Conservation (phyloP, 2,113 vertebrate species). For the Saguinus midas region DNA sequence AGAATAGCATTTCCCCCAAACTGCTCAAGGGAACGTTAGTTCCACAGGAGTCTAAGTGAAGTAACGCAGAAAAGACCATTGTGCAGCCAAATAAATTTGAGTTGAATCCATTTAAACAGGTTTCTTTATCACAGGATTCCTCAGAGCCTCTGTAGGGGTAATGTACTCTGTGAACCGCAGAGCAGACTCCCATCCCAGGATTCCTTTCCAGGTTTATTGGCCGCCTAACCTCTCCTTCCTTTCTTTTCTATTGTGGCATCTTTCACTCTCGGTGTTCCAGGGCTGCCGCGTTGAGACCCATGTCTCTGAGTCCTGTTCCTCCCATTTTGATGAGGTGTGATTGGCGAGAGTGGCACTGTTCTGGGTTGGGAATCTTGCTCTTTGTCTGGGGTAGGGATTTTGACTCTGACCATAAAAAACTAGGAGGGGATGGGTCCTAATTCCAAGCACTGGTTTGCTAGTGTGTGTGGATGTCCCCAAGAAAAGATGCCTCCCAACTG, state of each 20-base stretch:
- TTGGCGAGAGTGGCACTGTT: background rate
- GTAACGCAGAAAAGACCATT: background rate
- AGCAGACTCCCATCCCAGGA: background rate
- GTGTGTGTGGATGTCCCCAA: accelerated
- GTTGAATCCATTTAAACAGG: background rate
- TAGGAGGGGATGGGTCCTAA: too few relatives aligned
- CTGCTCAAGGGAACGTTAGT: background rate
- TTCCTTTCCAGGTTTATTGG: background rate
- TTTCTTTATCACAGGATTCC: background rate
- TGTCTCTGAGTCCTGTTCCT: background rate
- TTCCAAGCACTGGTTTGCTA: background rate
- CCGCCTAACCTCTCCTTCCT: background rate
- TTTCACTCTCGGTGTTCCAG: background rate
- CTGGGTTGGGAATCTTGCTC: background rate
- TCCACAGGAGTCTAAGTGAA: background rate
- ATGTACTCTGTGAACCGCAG: background rate
- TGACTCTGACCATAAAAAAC: background rate
- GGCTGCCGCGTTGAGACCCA: accelerated
- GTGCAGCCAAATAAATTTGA: background rate
- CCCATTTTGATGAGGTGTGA: background rate
- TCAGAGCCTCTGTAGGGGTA: background rate
- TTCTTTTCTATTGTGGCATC: background rate
- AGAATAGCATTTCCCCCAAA: background rate
- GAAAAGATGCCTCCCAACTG: background rate
- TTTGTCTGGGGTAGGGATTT: background rate